Conservation (phyloP, 2,113 vertebrate species). For the Cololabis saira region DNA sequence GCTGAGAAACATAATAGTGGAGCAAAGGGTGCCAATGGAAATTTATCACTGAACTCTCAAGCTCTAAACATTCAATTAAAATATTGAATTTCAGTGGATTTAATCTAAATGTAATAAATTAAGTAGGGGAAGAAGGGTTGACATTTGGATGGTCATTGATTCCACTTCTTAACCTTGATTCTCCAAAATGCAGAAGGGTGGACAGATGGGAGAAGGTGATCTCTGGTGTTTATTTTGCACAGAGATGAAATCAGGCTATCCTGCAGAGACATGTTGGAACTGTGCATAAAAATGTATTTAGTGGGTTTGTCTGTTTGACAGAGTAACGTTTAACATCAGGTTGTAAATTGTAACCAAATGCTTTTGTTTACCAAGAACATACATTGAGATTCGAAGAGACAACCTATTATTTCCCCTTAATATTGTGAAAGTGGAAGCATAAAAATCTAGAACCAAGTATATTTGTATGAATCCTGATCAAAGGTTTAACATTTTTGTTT, state of each 20-base stretch:
- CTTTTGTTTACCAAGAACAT: not conserved
- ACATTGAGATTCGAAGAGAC: not conserved
- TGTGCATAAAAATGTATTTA: not conserved
- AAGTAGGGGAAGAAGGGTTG: constrained; percentile 85
- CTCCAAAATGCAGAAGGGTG: constrained; percentile 19
- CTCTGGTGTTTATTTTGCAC: constrained; percentile 11
- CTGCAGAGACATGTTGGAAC: not conserved
- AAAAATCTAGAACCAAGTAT: no score
- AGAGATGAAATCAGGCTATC: not conserved
- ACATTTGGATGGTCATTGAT: constrained; percentile 56
- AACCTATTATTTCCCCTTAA: no score
- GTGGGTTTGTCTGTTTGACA: not conserved
- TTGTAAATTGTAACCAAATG: not conserved
- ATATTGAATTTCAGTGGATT: constrained; percentile 96
- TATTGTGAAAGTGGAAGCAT: no score
- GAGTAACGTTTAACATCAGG: not conserved
- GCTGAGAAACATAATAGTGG: constrained; percentile 90
- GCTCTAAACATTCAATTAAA: constrained; percentile 99
- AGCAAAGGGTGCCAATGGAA: constrained; percentile 90
- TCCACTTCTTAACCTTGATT: constrained; percentile 28
- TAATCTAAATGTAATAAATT: constrained; percentile 98
- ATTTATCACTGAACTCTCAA: constrained; percentile 95
- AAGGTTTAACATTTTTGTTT: no score
- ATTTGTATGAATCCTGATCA: no score
- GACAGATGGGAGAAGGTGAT: constrained; percentile 24